These are phyloP conservation scores for Myotis myotis DNA, from an alignment of 2,797 vertebrate genomes.

Conservation along the genomic window DNA sequence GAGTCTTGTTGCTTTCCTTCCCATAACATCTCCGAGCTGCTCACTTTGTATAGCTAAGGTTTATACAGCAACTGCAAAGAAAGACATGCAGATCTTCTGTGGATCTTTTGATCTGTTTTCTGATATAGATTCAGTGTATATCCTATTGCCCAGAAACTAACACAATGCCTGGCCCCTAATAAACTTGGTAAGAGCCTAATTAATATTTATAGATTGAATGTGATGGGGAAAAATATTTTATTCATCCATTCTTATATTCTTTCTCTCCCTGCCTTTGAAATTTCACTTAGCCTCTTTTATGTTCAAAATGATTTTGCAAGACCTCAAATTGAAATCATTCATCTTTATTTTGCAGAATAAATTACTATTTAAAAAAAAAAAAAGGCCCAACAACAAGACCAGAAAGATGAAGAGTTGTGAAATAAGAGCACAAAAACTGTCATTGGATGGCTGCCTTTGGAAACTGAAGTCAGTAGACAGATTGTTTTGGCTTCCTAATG, in stretches of 20 bases:
- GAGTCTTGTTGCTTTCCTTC: background rate
- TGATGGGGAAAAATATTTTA: background rate
- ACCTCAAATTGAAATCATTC: constrained; percentile 38
- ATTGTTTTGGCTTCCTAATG: constrained; percentile 61
- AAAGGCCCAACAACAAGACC: background rate
- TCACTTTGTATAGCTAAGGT: background rate
- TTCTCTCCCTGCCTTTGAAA: constrained; percentile 25
- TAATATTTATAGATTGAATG: background rate
- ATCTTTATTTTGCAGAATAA: constrained; percentile 60
- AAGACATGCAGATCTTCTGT: background rate
- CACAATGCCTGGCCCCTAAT: background rate
- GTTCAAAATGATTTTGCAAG: constrained; percentile 35
- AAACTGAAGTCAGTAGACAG: constrained; percentile 11
- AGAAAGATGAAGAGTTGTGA: constrained; percentile 65
- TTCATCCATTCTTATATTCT: background rate
- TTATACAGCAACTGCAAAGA: background rate
- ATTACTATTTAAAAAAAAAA: constrained; percentile 42
- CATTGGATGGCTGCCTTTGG: constrained; percentile 66
- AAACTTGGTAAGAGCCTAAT: background rate
- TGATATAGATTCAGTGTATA: background rate
- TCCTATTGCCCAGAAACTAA: background rate
- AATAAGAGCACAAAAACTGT: constrained; percentile 46
- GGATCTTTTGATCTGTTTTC: background rate
- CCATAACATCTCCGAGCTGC: background rate
- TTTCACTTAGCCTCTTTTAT: background rate